Conservation (phyloP, 2,113 vertebrate species). For the Clarias magur region DNA sequence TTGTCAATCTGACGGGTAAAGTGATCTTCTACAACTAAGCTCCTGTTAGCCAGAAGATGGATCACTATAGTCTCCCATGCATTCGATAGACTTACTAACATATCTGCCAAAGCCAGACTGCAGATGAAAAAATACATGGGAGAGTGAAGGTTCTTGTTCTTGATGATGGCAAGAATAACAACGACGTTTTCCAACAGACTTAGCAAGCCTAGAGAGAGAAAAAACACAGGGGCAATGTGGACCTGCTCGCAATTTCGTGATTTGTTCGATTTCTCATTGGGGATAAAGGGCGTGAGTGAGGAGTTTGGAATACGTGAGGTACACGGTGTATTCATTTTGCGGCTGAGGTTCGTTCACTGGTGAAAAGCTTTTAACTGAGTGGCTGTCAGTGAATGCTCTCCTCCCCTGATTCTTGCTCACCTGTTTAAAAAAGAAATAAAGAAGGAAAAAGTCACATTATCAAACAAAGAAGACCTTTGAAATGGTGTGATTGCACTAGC, state of each 20-base stretch:
- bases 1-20: conserved; percentile 92
- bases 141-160: conserved; percentile 94
- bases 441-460: neutral
- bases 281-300: neutral
- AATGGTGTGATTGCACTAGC: too few relatives aligned
- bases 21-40: conserved; percentile 84
- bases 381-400: neutral
- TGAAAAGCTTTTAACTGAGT: neutral
- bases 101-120: conserved; percentile 92
- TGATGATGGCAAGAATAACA: conserved; percentile 87
- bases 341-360: neutral
- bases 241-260: conserved; percentile 45
- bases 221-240: conserved; percentile 65
- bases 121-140: conserved; percentile 98
- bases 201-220: conserved; percentile 88
- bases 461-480: neutral
- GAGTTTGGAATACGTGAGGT: conserved; percentile 12
- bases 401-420: conserved; percentile 5
- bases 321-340: conserved; percentile 36
- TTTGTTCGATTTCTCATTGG: conserved; percentile 22
- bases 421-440: conserved; percentile 11
- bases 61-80: conserved; percentile 94
- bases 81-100: conserved; percentile 93
- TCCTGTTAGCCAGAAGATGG: conserved; percentile 85
- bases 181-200: conserved; percentile 94